Evolutionary conservation across 53 echinoderm and acorn worm species (phyloP).

Genomic region (Echinarachnius parma): DNA sequence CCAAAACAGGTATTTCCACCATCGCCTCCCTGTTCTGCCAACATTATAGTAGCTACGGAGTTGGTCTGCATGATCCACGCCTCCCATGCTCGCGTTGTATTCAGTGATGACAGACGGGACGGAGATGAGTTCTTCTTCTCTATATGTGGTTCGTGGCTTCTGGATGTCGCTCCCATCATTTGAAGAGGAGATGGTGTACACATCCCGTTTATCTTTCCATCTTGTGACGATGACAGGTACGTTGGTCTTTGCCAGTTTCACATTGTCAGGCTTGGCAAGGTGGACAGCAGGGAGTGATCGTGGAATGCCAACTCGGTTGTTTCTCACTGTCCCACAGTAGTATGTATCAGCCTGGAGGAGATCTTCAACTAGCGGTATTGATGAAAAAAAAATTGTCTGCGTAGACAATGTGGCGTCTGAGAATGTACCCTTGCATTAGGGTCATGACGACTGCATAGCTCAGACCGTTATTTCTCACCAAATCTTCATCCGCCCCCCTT

Average conservation of each 20-base stretch:
- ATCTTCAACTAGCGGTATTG: constrained; percentile 9
- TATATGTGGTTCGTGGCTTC: constrained; percentile 1
- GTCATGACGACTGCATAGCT: too few species aligned
- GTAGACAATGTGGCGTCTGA: too few species aligned
- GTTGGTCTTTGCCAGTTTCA: constrained; percentile 23
- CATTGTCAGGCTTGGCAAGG: constrained; percentile 3
- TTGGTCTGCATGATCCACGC: constrained; percentile 40
- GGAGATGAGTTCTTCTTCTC: constrained; percentile 19
- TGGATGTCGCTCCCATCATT: constrained; percentile 20
- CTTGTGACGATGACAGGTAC: constrained; percentile 15
- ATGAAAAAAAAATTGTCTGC: too few species aligned
- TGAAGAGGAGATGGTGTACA: constrained; percentile 17
- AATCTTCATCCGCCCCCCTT: too few species aligned
- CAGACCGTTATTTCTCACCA: too few species aligned
- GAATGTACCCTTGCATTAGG: too few species aligned
- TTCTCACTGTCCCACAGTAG: constrained; percentile 27
- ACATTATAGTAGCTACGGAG: constrained; percentile 25
- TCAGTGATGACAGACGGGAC: constrained; percentile 9
- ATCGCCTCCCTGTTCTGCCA: constrained; percentile 23
- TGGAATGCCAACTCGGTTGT: constrained; percentile 10
- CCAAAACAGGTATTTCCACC: constrained; percentile 56
- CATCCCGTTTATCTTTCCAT: constrained; percentile 32
- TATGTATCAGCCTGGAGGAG: constrained; percentile 17
- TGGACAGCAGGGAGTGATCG: not conserved
- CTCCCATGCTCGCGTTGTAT: constrained; percentile 36